These are phyloP conservation scores for Cheumatopsyche charites DNA, from an alignment of 1,140 invertebrate genomes.

Conservation along the genomic window DNA sequence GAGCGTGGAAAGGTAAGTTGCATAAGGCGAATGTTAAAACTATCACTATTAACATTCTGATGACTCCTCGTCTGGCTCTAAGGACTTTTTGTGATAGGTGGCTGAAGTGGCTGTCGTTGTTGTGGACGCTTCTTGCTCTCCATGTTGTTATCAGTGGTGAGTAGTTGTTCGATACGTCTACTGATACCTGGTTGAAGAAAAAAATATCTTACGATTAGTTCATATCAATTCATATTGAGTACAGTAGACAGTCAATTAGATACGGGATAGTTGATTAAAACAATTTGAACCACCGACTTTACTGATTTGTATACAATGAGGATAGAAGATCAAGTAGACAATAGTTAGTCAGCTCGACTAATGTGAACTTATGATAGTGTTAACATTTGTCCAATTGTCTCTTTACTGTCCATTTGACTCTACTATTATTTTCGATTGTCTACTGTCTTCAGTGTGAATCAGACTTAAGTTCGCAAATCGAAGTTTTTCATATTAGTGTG, in stretches of 20 bases:
- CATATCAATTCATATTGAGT: background rate
- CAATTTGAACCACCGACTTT: background rate
- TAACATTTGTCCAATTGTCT: too few species aligned
- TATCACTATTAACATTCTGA: constrained; percentile 82
- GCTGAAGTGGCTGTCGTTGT: constrained; percentile 52
- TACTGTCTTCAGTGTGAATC: too few species aligned
- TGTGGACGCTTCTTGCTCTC: constrained; percentile 45
- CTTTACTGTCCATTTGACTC: too few species aligned
- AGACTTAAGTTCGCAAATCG: too few species aligned
- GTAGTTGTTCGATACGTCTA: constrained; percentile 51
- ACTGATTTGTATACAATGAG: too few species aligned
- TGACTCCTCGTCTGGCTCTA: constrained; percentile 71
- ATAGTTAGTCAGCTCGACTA: too few species aligned
- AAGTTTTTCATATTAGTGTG: too few species aligned
- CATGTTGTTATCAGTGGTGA: constrained; percentile 53
- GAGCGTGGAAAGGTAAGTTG: constrained; percentile 82
- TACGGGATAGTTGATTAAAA: background rate
- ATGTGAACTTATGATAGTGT: too few species aligned
- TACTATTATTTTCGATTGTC: too few species aligned
- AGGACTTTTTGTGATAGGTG: constrained; percentile 72
- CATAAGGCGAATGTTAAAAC: constrained; percentile 83
- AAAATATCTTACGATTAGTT: background rate
- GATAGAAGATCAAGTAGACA: too few species aligned
- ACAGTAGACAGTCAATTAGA: background rate
- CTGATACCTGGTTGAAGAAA: constrained; percentile 52